phyloP scores from a whole-genome alignment of 2,113 vertebrate genomes.

The Heteronetta atricapilla region DNA sequence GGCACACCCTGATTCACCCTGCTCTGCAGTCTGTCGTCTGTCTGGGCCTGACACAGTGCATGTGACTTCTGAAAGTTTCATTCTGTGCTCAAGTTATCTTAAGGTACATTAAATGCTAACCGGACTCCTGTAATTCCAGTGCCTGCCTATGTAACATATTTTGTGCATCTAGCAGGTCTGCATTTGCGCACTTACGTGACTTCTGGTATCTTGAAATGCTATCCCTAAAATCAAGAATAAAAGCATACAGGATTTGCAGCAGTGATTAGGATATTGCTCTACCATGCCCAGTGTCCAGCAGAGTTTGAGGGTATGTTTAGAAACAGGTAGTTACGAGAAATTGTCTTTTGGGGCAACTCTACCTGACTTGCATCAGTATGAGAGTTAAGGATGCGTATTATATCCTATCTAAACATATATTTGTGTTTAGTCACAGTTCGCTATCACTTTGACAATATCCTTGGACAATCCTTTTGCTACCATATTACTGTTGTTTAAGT shows the following conservation, averaged over 20 bases:
- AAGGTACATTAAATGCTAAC: not conserved
- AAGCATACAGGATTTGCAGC: not conserved
- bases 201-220: not conserved
- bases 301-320: not conserved
- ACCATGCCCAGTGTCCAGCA: not conserved
- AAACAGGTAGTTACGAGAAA: not conserved
- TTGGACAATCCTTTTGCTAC: not conserved
- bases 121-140: not conserved
- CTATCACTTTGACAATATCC: not conserved
- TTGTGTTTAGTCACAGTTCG: not conserved
- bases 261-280: not conserved
- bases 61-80: not conserved
- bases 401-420: not conserved
- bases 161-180: not conserved
- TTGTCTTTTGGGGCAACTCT: not conserved
- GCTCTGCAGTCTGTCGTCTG: not conserved
- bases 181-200: not conserved
- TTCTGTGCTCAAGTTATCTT: not conserved
- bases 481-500: not conserved
- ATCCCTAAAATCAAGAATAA: not conserved
- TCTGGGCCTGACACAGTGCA: not conserved
- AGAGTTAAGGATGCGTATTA: not conserved
- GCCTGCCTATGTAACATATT: not conserved
- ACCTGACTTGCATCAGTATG: not conserved
- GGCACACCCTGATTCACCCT: not conserved